phyloP scores from a whole-genome alignment of 1,140 invertebrate species.

The Heterodera schachtii region DNA sequence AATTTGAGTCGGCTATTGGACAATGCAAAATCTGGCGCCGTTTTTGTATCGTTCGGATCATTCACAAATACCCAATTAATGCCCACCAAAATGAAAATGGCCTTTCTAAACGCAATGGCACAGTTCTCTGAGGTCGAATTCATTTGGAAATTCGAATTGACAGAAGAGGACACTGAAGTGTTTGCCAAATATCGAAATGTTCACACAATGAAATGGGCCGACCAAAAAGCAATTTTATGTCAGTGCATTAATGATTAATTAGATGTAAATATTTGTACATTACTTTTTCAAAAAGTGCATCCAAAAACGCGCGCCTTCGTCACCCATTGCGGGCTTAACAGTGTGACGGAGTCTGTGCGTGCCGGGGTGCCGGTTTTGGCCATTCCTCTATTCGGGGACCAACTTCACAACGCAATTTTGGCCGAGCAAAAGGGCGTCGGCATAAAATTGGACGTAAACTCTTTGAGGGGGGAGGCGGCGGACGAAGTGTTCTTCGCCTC shows the following conservation, averaged over 20 bases:
- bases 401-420: slow-evolving; percentile 41
- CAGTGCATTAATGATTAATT: slow-evolving; percentile 4
- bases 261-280: neutral
- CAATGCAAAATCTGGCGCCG: slow-evolving; percentile 28
- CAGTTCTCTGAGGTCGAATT: slow-evolving; percentile 29
- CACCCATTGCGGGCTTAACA: slow-evolving; percentile 79
- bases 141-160: slow-evolving; percentile 35
- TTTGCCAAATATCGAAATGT: slow-evolving; percentile 16
- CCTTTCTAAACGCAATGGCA: slow-evolving; percentile 31
- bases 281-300: slow-evolving; percentile 32
- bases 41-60: slow-evolving; percentile 41
- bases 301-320: slow-evolving; percentile 72
- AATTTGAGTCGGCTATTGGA: slow-evolving; percentile 12
- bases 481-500: neutral
- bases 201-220: slow-evolving; percentile 8
- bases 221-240: slow-evolving; percentile 26
- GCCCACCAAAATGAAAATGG: slow-evolving; percentile 9
- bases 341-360: slow-evolving; percentile 79
- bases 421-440: slow-evolving; percentile 27
- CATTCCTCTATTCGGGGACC: slow-evolving; percentile 69
- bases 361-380: slow-evolving; percentile 78
- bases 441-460: neutral
- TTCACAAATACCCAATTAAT: slow-evolving; percentile 39
- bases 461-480: neutral
- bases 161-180: slow-evolving; percentile 21